Evolutionary conservation across 2,888 invertebrate species (phyloP).

Genomic region (Coleophora flavipennella): DNA sequence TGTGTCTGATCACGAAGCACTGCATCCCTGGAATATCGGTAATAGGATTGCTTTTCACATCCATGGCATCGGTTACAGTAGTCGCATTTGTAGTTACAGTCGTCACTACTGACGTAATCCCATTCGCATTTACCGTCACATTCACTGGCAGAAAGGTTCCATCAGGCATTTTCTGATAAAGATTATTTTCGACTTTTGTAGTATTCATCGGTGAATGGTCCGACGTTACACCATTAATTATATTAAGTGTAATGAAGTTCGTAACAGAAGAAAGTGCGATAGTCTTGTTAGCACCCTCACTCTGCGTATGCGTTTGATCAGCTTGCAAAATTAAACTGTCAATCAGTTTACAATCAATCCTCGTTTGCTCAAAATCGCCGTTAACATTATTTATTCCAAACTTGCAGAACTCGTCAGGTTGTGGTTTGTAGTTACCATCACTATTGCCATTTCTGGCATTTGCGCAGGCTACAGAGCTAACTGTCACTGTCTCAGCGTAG

Average conservation of each 20-base stretch:
- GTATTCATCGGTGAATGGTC: constrained; percentile 12
- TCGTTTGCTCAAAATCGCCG: constrained; percentile 57
- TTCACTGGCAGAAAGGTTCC: constrained; percentile 47
- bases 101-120: constrained; percentile 30
- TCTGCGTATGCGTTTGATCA: constrained; percentile 21
- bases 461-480: constrained; percentile 34
- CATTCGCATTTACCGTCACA: constrained; percentile 26
- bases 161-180: constrained; percentile 43
- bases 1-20: constrained; percentile 46
- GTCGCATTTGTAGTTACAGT: constrained; percentile 49
- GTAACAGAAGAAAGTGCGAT: constrained; percentile 42
- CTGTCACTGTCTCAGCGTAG: no score
- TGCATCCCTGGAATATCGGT: constrained; percentile 54
- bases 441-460: constrained; percentile 15
- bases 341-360: constrained; percentile 54
- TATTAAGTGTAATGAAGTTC: constrained; percentile 45
- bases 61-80: constrained; percentile 49
- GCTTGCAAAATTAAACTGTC: constrained; percentile 51
- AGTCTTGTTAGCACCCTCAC: constrained; percentile 31
- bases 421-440: constrained; percentile 28
- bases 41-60: constrained; percentile 52
- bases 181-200: constrained; percentile 15
- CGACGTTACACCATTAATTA: constrained; percentile 23
- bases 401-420: constrained; percentile 53
- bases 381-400: constrained; percentile 53